Base-by-base conservation (phyloP, 2,113 vertebrate genomes). In the Myxocyprinus asiaticus region DNA sequence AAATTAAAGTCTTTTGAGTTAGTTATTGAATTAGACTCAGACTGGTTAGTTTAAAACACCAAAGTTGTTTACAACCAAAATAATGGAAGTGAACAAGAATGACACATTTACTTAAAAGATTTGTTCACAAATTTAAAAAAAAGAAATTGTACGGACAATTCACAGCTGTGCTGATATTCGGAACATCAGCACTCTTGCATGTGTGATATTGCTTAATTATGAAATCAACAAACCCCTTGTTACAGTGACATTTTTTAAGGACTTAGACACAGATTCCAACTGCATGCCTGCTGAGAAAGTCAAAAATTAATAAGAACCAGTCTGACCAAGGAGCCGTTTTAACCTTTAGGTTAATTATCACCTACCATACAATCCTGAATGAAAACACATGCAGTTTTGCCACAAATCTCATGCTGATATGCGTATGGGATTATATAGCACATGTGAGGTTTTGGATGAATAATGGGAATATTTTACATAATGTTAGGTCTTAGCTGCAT, bases 261-360 rank as follows among this genome's bases (percentile, higher is more conserved):
- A 33, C 44, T 62, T 62, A 11, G 14, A 62, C 9, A 43, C 44
- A 50, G 56, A 74, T 62, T 62, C 17, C 17, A 62, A 4, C 15
- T 62, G 2, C 11, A 62, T 62, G 71, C 17, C n/a, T 48, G 22
- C 61, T 45, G 45, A 74, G 10, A 47, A 74, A 43, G 22, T 33
- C 22, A 33, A 33, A 33, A 33, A 17, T 73, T 73, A 68, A 68
- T 68, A 59, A 61, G 56, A 17, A 73, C 61, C 55, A 12, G 71
- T 33, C 58, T 6, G 45, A 50, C 55, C 22, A 33, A 33, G 22
- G 22, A 33, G 22, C 3, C 22, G 22, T 33, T 33, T 33, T 33
- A 33, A 33, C 22, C 55, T 61, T 47, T 12, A 47, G 17, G 11
- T 74, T 50, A 62, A 74, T 63, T 50, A 50, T 74, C 71, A 63